phyloP scores from a whole-genome alignment of 1,140 invertebrate genomes.

The Bombus sibiricus region DNA sequence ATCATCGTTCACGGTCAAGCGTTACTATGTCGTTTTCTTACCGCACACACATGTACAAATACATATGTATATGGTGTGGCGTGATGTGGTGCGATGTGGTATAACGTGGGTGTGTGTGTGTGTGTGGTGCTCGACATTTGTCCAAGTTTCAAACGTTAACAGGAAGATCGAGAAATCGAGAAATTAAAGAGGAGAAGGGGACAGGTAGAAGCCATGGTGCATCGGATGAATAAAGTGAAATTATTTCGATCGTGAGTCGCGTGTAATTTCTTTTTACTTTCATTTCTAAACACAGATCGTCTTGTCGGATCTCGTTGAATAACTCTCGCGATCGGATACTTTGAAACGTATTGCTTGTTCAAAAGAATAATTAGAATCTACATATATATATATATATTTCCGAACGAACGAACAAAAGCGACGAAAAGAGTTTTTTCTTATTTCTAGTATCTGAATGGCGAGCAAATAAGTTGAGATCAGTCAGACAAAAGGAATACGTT shows the following conservation, averaged over 20 bases:
- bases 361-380: too few relatives aligned
- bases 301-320: neutral
- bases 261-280: constrained; percentile 8
- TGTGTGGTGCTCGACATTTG: neutral
- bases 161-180: neutral
- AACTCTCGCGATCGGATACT: neutral
- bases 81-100: neutral
- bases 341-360: neutral
- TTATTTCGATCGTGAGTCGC: constrained; percentile 3
- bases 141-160: constrained; percentile 3
- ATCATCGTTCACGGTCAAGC: constrained; percentile 76
- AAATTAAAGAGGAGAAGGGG: neutral
- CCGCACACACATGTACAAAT: neutral
- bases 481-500: neutral
- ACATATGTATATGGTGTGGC: neutral
- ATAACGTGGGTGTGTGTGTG: neutral
- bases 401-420: too few relatives aligned
- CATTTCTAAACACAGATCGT: neutral
- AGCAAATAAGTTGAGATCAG: neutral
- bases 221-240: constrained; percentile 14
- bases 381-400: too few relatives aligned
- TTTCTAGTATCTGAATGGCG: too few relatives aligned
- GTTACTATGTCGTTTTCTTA: neutral
- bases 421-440: neutral
- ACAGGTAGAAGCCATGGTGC: neutral